Percentiles rank a stretch among this genome's conserved stretches.
Evolutionary conservation across 2,888 invertebrate species (phyloP).

Genomic region (Schizaphis graminum): DNA sequence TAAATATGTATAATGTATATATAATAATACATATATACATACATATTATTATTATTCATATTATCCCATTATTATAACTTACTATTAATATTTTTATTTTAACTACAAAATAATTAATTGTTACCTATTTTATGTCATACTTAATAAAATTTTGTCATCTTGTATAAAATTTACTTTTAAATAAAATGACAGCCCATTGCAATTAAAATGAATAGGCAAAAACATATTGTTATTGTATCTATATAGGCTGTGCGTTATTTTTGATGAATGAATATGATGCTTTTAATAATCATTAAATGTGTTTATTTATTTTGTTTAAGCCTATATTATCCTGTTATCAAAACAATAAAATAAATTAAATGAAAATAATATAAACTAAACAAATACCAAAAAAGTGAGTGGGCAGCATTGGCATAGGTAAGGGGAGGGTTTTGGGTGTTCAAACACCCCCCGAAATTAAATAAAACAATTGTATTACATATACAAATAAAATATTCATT

Average conservation of each 20-base stretch:
- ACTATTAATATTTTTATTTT: constrained; percentile 57
- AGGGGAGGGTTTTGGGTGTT: too few relatives aligned
- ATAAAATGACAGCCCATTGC: constrained; percentile 54
- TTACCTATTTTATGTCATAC: constrained; percentile 58
- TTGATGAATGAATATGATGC: constrained; percentile 64
- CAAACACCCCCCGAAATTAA: too few relatives aligned
- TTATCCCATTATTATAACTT: constrained; percentile 58
- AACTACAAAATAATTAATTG: constrained; percentile 47
- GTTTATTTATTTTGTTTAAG: not conserved
- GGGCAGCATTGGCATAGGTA: too few relatives aligned
- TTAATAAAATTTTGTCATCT: constrained; percentile 45
- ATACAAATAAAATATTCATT: too few relatives aligned
- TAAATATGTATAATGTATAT: not conserved
- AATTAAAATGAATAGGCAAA: constrained; percentile 58
- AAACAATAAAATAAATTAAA: not conserved
- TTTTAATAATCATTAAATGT: constrained; percentile 58
- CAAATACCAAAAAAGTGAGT: not conserved
- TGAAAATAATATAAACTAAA: not conserved
- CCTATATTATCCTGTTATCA: not conserved
- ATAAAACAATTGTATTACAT: too few relatives aligned
- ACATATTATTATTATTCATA: constrained; percentile 40
- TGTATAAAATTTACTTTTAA: constrained; percentile 60
- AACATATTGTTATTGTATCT: constrained; percentile 56
- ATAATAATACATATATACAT: constrained; percentile 13
- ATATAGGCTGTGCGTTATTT: constrained; percentile 64